Evolutionary conservation across 2,113 vertebrate species (phyloP), one percentile per base, ranked within the genome.

Genomic region (Trogon surrucura): DNA sequence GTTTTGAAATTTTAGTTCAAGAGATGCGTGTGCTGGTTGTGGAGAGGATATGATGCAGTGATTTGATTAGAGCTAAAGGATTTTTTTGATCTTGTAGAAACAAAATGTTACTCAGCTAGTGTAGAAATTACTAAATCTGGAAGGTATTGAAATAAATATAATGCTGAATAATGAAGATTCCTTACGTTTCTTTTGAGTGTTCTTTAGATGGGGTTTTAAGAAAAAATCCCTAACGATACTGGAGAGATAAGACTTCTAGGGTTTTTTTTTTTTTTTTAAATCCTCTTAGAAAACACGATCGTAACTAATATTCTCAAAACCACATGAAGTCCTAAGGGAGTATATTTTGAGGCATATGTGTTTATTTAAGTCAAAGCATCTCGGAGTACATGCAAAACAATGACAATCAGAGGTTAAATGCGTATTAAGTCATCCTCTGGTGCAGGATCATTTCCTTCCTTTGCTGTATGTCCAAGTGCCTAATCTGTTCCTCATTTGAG

Each of bases 401-500:
- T 85, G 92, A 83, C 91, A 92, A 47, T 79, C 57, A 75, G 93
- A 94, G 88, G 86, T 87, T 94, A 93, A 92, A 81, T 81, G 62
- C 23, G 0, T 91, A 82, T 92, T 95, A 92, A 85, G 80, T 95
- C 47, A 56, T 92, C 65, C 81, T 73, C 61, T 92, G 70, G 41
- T 95, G 77, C 73, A 92, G 77, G 85, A 91, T 92, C 74, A 88
- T 96, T 97, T 96, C 93, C 95, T 96, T 94, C 92, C 95, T 94
- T 91, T 71, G 23, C 85, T 94, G 34, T 71, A 62, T 80, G 92
- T 79, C 89, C 4, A 2, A 23, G 27, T 85, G 85, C 79, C 89
- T 91, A 51, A 93, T 96, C 90, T 88, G 88, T 77, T 93, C 91
- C 91, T 91, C 81, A 69, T 95, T 91, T 80, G 74, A 75, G 66